phyloP scores from a whole-genome alignment of 2,888 invertebrate genomes.

The Calameuta filiformis region DNA sequence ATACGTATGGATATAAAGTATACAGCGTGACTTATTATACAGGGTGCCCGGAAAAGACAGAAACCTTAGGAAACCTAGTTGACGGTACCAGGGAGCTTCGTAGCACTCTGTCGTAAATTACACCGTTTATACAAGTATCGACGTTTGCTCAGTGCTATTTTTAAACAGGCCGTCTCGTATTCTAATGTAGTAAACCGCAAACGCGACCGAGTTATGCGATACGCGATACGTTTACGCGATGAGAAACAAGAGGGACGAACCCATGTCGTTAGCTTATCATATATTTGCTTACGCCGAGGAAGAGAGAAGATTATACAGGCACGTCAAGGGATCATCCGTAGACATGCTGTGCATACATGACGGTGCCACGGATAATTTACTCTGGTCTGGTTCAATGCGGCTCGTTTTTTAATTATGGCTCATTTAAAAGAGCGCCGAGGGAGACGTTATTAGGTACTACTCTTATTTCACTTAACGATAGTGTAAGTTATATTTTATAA shows the following conservation, averaged over 20 bases:
- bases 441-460: neutral
- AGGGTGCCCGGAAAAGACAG: neutral
- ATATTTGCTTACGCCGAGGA: neutral
- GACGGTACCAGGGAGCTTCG: neutral
- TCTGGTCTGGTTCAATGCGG: neutral
- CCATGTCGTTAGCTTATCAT: neutral
- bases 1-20: neutral
- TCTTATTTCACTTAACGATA: neutral
- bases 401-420: neutral
- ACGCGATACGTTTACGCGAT: slow-evolving; percentile 17
- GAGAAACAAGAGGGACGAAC: slow-evolving; percentile 1
- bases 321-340: neutral
- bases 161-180: slow-evolving; percentile 27
- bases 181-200: slow-evolving; percentile 51
- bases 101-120: neutral
- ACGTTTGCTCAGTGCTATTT: slow-evolving; percentile 40
- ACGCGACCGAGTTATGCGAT: slow-evolving; percentile 51
- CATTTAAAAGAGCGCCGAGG: neutral
- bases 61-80: neutral
- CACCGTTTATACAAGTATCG: neutral
- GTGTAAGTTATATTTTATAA: neutral
- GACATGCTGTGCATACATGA: neutral
- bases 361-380: neutral
- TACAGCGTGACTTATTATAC: neutral
- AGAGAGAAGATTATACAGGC: neutral